Conservation (phyloP, 2,113 vertebrate species). For the Rhinichthys klamathensis region DNA sequence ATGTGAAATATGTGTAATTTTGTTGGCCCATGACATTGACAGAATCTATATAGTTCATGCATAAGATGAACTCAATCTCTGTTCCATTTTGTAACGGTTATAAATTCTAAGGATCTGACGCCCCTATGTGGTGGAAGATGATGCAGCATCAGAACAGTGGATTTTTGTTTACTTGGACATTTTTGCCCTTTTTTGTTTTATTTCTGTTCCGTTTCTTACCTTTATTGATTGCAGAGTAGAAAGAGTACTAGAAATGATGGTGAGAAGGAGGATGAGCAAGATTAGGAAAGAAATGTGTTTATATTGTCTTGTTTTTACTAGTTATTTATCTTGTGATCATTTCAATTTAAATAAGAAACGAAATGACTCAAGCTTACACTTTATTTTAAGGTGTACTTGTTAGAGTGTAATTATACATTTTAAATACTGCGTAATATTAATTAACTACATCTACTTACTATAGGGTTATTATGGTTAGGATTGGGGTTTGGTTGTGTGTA, state of each 20-base stretch:
- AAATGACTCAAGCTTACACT: background rate
- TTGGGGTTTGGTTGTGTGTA: too few relatives aligned
- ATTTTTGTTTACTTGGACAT: background rate
- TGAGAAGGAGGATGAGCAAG: background rate
- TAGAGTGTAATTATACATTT: too few relatives aligned
- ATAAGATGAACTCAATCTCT: background rate
- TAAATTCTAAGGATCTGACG: slow-evolving; percentile 46
- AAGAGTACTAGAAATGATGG: background rate
- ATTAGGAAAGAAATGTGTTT: background rate
- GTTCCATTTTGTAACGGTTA: background rate
- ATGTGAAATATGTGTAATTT: background rate
- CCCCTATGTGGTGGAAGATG: slow-evolving; percentile 63
- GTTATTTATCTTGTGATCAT: background rate
- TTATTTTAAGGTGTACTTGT: too few relatives aligned
- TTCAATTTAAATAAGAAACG: background rate
- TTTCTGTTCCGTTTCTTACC: background rate
- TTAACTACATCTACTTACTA: too few relatives aligned
- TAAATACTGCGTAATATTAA: too few relatives aligned
- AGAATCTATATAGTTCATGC: background rate
- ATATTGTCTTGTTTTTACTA: background rate
- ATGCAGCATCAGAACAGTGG: background rate
- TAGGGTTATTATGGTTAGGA: too few relatives aligned
- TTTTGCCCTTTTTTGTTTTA: background rate
- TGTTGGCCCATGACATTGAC: background rate
- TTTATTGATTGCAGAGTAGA: background rate